These are phyloP conservation scores for Epizoanthus illoricatus DNA, from an alignment of 92 coral and sea anemone genomes.

Conservation along the genomic window DNA sequence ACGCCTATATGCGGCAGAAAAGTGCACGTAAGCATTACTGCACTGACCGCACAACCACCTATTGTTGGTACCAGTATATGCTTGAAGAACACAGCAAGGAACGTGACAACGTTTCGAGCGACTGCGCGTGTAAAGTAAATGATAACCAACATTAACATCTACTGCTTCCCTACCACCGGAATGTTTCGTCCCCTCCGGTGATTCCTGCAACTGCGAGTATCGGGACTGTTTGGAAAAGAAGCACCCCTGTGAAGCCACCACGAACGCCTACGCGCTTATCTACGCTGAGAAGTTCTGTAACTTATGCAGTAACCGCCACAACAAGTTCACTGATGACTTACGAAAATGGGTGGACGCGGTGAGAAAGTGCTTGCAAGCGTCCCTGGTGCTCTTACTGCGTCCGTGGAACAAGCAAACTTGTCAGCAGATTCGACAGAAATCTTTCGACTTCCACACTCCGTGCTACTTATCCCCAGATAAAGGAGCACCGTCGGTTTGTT, in stretches of 20 bases:
- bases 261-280: slow-evolving; percentile 60
- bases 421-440: slow-evolving; percentile 50
- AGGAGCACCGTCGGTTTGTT: slow-evolving; percentile 53
- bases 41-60: slow-evolving; percentile 5
- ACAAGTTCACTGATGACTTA: slow-evolving; percentile 35
- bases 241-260: slow-evolving; percentile 62
- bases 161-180: slow-evolving; percentile 47
- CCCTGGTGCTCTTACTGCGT: slow-evolving; percentile 61
- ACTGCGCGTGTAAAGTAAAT: slow-evolving; percentile 55
- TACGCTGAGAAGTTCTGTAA: slow-evolving; percentile 70
- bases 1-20: slow-evolving; percentile 58
- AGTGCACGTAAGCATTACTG: slow-evolving; percentile 49
- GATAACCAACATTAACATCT: not conserved
- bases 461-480: slow-evolving; percentile 63
- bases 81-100: slow-evolving; percentile 55
- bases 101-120: slow-evolving; percentile 41
- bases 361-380: slow-evolving; percentile 62
- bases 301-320: slow-evolving; percentile 4
- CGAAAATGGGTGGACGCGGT: slow-evolving; percentile 62
- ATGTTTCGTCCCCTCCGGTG: slow-evolving; percentile 68
- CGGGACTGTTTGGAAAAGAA: slow-evolving; percentile 60
- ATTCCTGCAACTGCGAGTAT: slow-evolving; percentile 67
- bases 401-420: slow-evolving; percentile 57
- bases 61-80: slow-evolving; percentile 81
- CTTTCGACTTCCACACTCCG: slow-evolving; percentile 60